A percentile compares a stretch with the other conserved stretches of the same genome.
These are phyloP conservation scores for Reticulitermes lucifugus DNA, from an alignment of 2,888 invertebrate species.

Conservation along the genomic window DNA sequence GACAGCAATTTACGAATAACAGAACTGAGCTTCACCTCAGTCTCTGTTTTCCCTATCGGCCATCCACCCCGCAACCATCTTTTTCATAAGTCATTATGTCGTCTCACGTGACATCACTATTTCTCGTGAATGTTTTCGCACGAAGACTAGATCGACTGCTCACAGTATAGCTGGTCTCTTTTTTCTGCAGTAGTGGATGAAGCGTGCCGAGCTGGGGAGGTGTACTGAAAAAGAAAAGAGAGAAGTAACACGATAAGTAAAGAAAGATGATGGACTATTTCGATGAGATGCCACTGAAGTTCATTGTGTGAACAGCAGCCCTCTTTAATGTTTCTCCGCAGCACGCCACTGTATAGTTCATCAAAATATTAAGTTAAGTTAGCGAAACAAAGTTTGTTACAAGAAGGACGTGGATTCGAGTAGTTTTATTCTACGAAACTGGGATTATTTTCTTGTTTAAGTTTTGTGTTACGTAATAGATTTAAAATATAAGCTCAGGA, in stretches of 20 bases:
- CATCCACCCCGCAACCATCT: too few species aligned
- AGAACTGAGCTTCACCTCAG: too few species aligned
- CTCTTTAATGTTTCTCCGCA: not conserved
- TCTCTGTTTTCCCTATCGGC: too few species aligned
- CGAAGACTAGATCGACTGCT: too few species aligned
- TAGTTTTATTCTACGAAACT: not conserved
- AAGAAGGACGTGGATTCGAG: not conserved
- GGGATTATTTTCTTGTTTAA: constrained; percentile 1
- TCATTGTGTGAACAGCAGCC: not conserved
- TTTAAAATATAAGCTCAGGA: constrained; percentile 6
- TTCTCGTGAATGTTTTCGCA: too few species aligned
- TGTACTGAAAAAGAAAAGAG: not conserved
- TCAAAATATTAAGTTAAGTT: constrained; percentile 24
- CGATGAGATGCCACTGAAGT: not conserved
- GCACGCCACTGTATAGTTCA: not conserved
- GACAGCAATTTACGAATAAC: too few species aligned
- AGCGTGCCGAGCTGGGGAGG: not conserved
- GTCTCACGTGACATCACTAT: too few species aligned
- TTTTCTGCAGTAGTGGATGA: not conserved
- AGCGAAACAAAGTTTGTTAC: constrained; percentile 9
- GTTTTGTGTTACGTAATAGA: constrained; percentile 6
- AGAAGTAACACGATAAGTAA: not conserved
- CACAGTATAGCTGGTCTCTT: not conserved
- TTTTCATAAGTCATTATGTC: too few species aligned
- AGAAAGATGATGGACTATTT: not conserved